Base-by-base conservation (phyloP, 2,888 invertebrate species). In the Sinodicranocentrus sp. region DNA sequence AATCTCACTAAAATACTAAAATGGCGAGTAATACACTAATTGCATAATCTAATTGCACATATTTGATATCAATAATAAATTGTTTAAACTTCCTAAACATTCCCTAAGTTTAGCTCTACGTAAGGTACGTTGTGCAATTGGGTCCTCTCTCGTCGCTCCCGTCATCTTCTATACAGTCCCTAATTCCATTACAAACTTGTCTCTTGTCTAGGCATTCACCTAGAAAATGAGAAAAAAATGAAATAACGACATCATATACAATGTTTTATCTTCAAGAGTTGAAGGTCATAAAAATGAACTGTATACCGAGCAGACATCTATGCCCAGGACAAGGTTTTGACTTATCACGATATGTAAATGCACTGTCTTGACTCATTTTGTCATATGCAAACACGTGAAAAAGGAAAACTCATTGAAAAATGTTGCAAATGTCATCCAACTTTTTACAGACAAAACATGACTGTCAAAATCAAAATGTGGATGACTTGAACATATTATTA, bases 111-210 rank as follows among this genome's bases (percentile, higher is more conserved):
- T 39, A 39, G 33, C 43, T 65, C 71, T 71, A 71, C 10, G 48
- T 25, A 52, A 23, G 77, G 57, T 65, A 67, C 54, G 39, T 80
- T 13, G 84, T 84, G 54, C 84, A 84, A 25, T 84, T 84, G 6
- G 77, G 65, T 43, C 82, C 82, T 59, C 73, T 39, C 33, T 84
- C 84, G 28, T 84, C 84, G 33, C 84, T 84, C 15, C 84, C 84
- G 21, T 84, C 73, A 48, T 84, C 83, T 33, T 84, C 84, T 6
- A 78, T 84, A 59, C 95, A 95, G 90, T 95, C 95, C 84, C 94
- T 92, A 89, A 94, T 94, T 10, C 95, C 95, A 90, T 95, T 95
- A 90, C 95, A 95, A 1, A 95, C 91, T 88, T 94, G 93, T 1
- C 94, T 93, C 67, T 93, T 92, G 0, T 94, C 94, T 44, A 95